Evolutionary conservation across 2,113 vertebrate species (phyloP).

Genomic region (Columbina picui): DNA sequence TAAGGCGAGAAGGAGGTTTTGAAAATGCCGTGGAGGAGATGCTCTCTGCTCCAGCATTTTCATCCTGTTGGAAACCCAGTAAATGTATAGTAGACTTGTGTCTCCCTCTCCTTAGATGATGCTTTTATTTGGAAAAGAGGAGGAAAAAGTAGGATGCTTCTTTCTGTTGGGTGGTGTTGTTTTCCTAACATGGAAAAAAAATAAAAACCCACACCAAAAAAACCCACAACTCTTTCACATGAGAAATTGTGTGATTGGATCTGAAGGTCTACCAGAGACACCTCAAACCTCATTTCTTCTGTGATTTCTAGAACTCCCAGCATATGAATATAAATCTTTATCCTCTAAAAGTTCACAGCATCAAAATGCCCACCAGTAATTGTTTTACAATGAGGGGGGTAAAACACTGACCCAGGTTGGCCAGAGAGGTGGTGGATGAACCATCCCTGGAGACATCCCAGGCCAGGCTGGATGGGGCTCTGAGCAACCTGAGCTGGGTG

Average conservation of each 20-base stretch:
- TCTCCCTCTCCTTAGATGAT: not conserved
- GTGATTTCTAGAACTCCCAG: not conserved
- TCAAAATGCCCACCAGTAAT: not conserved
- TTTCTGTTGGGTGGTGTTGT: not conserved
- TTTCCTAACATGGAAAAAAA: not conserved
- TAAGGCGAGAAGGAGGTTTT: not conserved
- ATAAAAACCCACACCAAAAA: fast-evolving
- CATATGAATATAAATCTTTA: fast-evolving
- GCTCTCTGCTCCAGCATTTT: not conserved
- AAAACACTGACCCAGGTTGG: no score
- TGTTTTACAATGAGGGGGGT: no score
- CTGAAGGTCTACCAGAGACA: not conserved
- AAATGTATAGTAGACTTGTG: not conserved
- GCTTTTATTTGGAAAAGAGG: not conserved
- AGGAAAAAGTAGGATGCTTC: not conserved
- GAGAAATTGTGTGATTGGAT: fast-evolving
- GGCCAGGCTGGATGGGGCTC: no score
- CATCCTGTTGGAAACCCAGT: not conserved
- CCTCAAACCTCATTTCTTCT: not conserved
- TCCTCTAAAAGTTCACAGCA: not conserved
- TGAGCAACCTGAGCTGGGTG: no score
- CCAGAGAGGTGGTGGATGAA: no score
- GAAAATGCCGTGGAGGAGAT: not conserved
- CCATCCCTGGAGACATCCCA: no score
- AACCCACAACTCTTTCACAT: not conserved